Evolutionary conservation across 2,888 invertebrate species (phyloP).

Genomic region (Ashinkailepas kermadecensis): DNA sequence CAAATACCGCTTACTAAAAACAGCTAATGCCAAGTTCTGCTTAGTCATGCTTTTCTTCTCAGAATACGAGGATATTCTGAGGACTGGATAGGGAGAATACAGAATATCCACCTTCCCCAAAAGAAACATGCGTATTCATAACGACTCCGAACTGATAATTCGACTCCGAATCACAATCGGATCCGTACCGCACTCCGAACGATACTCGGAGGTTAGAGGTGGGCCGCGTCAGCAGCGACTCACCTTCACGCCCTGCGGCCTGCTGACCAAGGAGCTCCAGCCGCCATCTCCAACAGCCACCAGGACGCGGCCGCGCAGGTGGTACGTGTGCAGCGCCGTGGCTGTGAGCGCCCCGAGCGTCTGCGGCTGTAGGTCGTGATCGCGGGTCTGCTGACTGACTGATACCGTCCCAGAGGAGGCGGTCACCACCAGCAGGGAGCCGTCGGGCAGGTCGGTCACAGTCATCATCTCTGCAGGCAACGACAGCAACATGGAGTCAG

Average conservation of each 20-base stretch:
- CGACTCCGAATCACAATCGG: no score
- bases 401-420: not conserved
- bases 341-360: not conserved
- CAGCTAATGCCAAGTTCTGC: no score
- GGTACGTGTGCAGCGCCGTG: not conserved
- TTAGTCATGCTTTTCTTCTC: no score
- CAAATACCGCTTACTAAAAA: no score
- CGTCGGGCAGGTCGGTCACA: not conserved
- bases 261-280: conserved; percentile 21
- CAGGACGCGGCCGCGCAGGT: not conserved
- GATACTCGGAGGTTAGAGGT: no score
- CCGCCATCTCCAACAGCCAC: not conserved
- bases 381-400: not conserved
- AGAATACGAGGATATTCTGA: no score
- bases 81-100: no score
- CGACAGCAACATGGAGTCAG: not conserved
- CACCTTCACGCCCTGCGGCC: conserved; percentile 14
- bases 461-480: not conserved
- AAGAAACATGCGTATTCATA: no score
- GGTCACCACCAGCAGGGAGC: not conserved
- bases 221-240: not conserved
- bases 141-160: no score
- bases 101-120: no score
- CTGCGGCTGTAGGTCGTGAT: not conserved
- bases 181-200: no score